A percentile compares a stretch with the other conserved stretches of the same genome.
Conservation (phyloP, 2,113 vertebrate species). For the Tenrec ecaudatus region DNA sequence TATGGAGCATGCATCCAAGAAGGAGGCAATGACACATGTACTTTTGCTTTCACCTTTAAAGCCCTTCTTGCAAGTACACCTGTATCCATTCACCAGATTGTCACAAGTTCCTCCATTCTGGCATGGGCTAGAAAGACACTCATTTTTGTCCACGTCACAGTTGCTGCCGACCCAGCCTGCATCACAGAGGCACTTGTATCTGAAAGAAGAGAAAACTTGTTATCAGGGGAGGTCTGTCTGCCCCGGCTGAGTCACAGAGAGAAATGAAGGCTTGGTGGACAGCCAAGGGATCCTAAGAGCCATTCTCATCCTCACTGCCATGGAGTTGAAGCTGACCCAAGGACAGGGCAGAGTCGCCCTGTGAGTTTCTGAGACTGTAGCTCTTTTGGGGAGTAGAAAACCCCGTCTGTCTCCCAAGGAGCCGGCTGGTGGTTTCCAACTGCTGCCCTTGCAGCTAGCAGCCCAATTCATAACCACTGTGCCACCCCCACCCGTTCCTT, state of each 20-base stretch:
- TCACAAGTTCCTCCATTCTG: conserved; percentile 91
- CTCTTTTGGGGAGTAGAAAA: no score
- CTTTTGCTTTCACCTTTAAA: conserved; percentile 90
- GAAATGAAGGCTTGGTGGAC: conserved; percentile 53
- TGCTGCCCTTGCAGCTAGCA: no score
- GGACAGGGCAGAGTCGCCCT: no score
- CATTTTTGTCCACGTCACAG: conserved; percentile 93
- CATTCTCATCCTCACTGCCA: no score
- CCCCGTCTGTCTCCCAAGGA: no score
- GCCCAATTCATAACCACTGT: no score
- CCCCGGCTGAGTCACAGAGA: not conserved
- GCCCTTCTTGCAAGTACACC: conserved; percentile 91
- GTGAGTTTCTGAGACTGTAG: no score
- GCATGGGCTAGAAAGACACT: conserved; percentile 93
- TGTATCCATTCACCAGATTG: conserved; percentile 92
- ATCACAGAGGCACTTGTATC: conserved; percentile 93
- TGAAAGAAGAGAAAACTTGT: conserved; percentile 79
- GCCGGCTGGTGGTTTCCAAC: no score
- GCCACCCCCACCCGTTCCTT: no score
- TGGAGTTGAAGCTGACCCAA: no score
- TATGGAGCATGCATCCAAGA: not conserved
- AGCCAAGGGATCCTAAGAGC: not conserved
- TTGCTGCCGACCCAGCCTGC: conserved; percentile 92
- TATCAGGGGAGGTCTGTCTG: not conserved
- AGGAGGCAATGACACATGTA: not conserved